Evolutionary conservation across 2,888 invertebrate species (phyloP).

Genomic region (Malachius bipustulatus): DNA sequence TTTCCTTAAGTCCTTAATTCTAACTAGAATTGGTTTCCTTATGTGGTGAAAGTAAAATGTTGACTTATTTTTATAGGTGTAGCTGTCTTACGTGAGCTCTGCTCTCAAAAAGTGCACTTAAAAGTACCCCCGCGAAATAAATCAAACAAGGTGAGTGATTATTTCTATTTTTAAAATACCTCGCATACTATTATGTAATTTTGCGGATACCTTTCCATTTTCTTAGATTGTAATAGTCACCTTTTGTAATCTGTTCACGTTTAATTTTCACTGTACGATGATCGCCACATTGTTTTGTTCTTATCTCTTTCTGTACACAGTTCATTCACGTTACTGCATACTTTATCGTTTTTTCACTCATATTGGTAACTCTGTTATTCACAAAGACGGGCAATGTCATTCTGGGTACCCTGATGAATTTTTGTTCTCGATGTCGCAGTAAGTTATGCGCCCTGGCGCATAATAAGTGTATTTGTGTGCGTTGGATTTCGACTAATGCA

Average conservation of each 20-base stretch:
- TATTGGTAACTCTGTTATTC: slow-evolving; percentile 20
- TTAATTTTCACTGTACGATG: neutral
- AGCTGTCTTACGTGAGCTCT: slow-evolving; percentile 49
- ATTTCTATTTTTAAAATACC: no score
- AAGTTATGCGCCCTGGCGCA: slow-evolving; percentile 29
- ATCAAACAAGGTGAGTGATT: slow-evolving; percentile 44
- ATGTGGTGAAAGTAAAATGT: slow-evolving; percentile 3
- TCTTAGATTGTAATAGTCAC: slow-evolving; percentile 2
- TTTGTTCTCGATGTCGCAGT: slow-evolving; percentile 38
- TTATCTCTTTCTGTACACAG: slow-evolving; percentile 8
- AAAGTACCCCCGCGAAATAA: slow-evolving; percentile 51
- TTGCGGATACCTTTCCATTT: neutral
- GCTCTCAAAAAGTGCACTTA: slow-evolving; percentile 59
- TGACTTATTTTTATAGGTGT: slow-evolving; percentile 39
- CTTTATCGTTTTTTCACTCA: slow-evolving; percentile 15
- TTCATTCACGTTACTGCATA: slow-evolving; percentile 11
- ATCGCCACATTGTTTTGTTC: neutral
- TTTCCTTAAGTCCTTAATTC: neutral
- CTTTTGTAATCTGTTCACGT: slow-evolving; percentile 5
- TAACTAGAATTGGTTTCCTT: slow-evolving; percentile 1
- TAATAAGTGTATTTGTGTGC: no score
- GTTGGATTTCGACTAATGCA: no score
- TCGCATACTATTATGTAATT: no score
- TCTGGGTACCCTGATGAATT: slow-evolving; percentile 35
- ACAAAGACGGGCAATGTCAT: slow-evolving; percentile 37